Conservation (phyloP, 2,888 invertebrate species). For the Thera obeliscata region DNA sequence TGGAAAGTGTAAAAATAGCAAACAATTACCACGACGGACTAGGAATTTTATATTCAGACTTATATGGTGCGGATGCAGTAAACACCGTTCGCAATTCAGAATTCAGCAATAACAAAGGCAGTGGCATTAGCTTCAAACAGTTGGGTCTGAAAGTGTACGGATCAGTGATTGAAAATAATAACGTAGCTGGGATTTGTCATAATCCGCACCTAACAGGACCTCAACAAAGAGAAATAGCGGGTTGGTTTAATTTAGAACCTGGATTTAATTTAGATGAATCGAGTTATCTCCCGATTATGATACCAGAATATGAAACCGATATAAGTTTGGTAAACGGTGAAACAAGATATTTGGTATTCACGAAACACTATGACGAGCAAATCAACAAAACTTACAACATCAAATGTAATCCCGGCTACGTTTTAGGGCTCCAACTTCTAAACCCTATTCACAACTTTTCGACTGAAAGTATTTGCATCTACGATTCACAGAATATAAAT, state of each 20-base stretch:
- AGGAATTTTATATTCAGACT: constrained; percentile 96
- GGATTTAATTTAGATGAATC: constrained; percentile 88
- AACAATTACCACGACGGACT: constrained; percentile 97
- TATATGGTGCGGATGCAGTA: constrained; percentile 92
- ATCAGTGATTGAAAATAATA: constrained; percentile 92
- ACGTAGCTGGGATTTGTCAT: constrained; percentile 94
- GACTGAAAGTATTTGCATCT: constrained; percentile 91
- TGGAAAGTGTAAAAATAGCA: constrained; percentile 91
- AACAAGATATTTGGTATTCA: constrained; percentile 92
- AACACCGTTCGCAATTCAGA: constrained; percentile 93
- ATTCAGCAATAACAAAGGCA: constrained; percentile 92
- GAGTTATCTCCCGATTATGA: constrained; percentile 88
- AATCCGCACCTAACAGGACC: constrained; percentile 93
- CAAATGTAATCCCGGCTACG: constrained; percentile 91
- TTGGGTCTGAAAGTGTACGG: constrained; percentile 92
- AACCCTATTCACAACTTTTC: constrained; percentile 96
- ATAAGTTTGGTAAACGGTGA: constrained; percentile 89
- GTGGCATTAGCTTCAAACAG: constrained; percentile 95
- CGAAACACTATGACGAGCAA: constrained; percentile 85
- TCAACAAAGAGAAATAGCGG: constrained; percentile 95
- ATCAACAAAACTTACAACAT: constrained; percentile 85
- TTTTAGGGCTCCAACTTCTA: constrained; percentile 94
- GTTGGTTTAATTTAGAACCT: constrained; percentile 92
- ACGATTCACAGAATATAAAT: constrained; percentile 89
- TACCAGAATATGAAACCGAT: constrained; percentile 87